Base-by-base conservation (phyloP, 2,113 vertebrate genomes). In the Thomomys bottae region DNA sequence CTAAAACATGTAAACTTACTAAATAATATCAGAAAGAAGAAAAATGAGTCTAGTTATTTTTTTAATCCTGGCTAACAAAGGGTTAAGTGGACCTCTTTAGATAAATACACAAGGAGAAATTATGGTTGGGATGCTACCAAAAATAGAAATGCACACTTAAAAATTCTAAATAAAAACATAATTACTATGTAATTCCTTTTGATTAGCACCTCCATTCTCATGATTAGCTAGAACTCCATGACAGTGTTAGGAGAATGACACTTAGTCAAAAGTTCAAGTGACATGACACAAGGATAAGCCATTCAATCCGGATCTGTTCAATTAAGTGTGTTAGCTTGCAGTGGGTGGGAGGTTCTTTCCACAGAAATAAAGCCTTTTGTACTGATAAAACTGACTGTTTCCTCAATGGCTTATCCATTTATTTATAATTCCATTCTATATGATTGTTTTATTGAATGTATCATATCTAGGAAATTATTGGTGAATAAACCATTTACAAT, bases 101-200 rank as follows among this genome's bases (percentile, higher is more conserved):
- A 36, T 6, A 83, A 85, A 89, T 92, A 85, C 1, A 26, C 0
- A 23, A 38, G 78, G 54, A 87, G 38, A 94, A 70, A 78, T 40
- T 90, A 40, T 70, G 20, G 77, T 77, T 67, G 73, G 2, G 15
- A 42, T 94, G 71, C 2, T 28, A 93, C n/a, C n/a, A 0, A 86
- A 96, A 94, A 90, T 32, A 91, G 26, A 40, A 92, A 84, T 38
- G 5, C 2, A 57, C 42, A 73, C 11, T 67, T 96, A 89, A 93
- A 94, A 94, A 92, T 92, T 92, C 54, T 93, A 95, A 94, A 93
- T 96, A 90, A 95, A 54, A 90, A 89, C 94, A 82, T 94, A n/a
- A 90, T 93, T 95, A 4, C 2, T 9, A 23, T 93, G 6, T 93
- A 93, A 95, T 93, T 94, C 57, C 61, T 94, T 45, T 91, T 92